These are phyloP conservation scores for Drusus annulatus DNA, from an alignment of 1,140 invertebrate species.

Conservation along the genomic window DNA sequence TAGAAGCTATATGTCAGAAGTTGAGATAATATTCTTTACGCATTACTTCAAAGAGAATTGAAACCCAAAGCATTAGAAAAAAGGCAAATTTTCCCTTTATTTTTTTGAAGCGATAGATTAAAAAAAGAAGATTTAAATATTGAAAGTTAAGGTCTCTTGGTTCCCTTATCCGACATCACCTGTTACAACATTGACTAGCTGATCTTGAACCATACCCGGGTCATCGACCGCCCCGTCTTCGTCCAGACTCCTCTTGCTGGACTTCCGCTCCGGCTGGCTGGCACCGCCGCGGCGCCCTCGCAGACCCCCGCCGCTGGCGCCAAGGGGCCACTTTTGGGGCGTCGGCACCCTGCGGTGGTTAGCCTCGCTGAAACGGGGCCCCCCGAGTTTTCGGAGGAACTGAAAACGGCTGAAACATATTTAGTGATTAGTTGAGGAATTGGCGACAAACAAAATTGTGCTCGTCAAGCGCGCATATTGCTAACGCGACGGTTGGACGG, in stretches of 20 bases:
- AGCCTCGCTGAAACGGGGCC: conserved; percentile 72
- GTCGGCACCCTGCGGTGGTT: conserved; percentile 76
- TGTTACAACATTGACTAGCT: conserved; percentile 62
- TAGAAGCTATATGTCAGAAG: too few species aligned
- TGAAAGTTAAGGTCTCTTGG: too few species aligned
- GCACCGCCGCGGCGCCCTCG: neutral
- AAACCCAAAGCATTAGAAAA: too few species aligned
- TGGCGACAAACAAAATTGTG: too few species aligned
- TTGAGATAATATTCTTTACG: too few species aligned
- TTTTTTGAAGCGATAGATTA: too few species aligned
- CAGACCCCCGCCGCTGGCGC: neutral
- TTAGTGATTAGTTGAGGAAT: too few species aligned
- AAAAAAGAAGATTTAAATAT: too few species aligned
- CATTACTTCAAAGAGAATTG: too few species aligned
- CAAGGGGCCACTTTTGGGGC: conserved; percentile 68
- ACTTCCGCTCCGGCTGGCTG: neutral
- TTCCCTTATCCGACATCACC: conserved; percentile 40
- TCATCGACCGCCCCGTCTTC: conserved; percentile 4
- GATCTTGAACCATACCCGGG: conserved; percentile 53
- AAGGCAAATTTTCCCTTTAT: too few species aligned
- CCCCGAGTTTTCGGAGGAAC: conserved; percentile 68
- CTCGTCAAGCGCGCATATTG: too few species aligned
- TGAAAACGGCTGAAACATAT: conserved; percentile 61
- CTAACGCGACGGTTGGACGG: too few species aligned
- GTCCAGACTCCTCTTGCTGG: neutral